phyloP scores from a whole-genome alignment of 2,113 vertebrate genomes.

The Gavialis gangeticus region DNA sequence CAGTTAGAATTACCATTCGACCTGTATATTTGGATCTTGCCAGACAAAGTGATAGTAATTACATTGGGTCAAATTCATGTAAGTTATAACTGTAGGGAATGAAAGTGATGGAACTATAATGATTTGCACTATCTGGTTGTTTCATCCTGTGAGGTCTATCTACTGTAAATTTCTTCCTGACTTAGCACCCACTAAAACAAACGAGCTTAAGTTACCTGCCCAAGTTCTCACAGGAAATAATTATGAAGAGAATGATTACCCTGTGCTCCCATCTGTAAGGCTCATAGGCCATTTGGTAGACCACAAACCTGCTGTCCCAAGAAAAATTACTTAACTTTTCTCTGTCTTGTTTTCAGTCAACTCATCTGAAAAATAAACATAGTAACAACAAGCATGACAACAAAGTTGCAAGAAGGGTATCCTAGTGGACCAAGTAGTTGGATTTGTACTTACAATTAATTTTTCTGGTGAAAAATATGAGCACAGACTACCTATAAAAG shows the following conservation, averaged over 20 bases:
- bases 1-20: background rate
- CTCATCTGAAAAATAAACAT: background rate
- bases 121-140: background rate
- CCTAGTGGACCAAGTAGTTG: background rate
- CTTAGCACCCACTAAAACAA: background rate
- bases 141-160: background rate
- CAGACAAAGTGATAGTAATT: background rate
- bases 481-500: background rate
- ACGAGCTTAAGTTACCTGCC: background rate
- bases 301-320: background rate
- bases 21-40: background rate
- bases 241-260: background rate
- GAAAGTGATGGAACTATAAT: background rate
- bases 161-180: conserved; percentile 66
- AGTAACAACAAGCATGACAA: background rate
- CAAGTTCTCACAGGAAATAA: background rate
- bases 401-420: background rate
- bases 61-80: background rate
- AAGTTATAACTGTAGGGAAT: background rate
- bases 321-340: background rate
- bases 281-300: background rate
- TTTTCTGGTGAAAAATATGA: background rate
- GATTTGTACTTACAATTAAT: background rate
- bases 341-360: background rate
- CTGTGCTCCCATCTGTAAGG: background rate